Evolutionary conservation across 2,888 invertebrate species (phyloP).

Genomic region (Flexamia atlantica): DNA sequence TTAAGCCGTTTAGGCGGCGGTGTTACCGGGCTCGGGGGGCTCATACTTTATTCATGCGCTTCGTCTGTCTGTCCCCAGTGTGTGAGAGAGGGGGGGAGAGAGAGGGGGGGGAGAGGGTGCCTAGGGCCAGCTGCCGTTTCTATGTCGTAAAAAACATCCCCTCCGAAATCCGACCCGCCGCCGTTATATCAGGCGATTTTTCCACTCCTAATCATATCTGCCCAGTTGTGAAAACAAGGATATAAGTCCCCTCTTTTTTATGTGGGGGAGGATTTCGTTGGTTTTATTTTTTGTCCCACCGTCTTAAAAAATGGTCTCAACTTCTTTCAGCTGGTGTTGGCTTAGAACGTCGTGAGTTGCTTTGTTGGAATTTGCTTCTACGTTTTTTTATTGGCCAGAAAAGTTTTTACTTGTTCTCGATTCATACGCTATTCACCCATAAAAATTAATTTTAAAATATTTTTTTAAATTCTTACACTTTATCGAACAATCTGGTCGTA

Average conservation of each 20-base stretch:
- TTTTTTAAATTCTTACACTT: too few species aligned
- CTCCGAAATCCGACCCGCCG: constrained; percentile 20
- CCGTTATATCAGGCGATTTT: constrained; percentile 33
- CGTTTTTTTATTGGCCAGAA: background rate
- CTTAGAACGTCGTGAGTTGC: background rate
- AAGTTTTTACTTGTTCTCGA: too few species aligned
- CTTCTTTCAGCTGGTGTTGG: background rate
- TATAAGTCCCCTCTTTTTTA: constrained; percentile 14
- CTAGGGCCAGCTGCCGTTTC: constrained; percentile 19
- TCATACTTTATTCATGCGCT: constrained; percentile 30
- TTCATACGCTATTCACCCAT: too few species aligned
- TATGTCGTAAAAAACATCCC: constrained; percentile 26
- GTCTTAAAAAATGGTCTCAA: background rate
- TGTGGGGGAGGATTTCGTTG: constrained; percentile 11
- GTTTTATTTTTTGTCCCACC: background rate
- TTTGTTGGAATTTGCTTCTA: background rate
- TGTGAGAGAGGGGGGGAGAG: constrained; percentile 11
- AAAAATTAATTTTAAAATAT: too few species aligned
- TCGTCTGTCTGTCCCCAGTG: background rate
- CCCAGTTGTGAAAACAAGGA: constrained; percentile 42
- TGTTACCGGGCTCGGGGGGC: background rate
- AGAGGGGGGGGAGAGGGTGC: background rate
- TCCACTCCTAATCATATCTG: constrained; percentile 45
- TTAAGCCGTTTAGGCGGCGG: constrained; percentile 45
- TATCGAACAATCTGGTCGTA: too few species aligned